A percentile compares a stretch with the other conserved stretches of the same genome.
phyloP scores from a whole-genome alignment of 2,113 vertebrate species.

The Oostethus manadensis region DNA sequence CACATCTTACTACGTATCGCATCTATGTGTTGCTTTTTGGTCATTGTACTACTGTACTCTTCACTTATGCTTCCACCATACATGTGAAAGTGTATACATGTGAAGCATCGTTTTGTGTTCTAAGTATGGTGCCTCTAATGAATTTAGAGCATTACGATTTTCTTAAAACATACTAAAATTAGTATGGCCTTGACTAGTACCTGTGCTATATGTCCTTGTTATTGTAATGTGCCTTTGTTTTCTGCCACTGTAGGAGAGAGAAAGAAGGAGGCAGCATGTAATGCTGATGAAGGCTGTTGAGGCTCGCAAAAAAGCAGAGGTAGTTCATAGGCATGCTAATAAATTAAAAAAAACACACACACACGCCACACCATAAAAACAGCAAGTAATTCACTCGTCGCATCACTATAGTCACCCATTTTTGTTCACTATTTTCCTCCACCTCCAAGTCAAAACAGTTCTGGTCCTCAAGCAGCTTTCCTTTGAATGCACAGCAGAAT shows the following conservation, averaged over 20 bases:
- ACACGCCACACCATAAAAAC: slow-evolving; percentile 46
- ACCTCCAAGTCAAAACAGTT: slow-evolving; percentile 62
- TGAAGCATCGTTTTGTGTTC: slow-evolving; percentile 65
- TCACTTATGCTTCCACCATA: slow-evolving; percentile 65
- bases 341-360: slow-evolving; percentile 38
- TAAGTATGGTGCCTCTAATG: slow-evolving; percentile 67
- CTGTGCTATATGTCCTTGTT: slow-evolving; percentile 39
- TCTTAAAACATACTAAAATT: slow-evolving; percentile 49
- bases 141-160: slow-evolving; percentile 46
- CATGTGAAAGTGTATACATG: slow-evolving; percentile 65
- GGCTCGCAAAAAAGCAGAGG: slow-evolving; percentile 97
- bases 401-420: slow-evolving; percentile 40
- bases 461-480: slow-evolving; percentile 61
- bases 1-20: slow-evolving; percentile 68
- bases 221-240: slow-evolving; percentile 60
- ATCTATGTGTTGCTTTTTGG: slow-evolving; percentile 71
- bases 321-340: slow-evolving; percentile 65
- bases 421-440: slow-evolving; percentile 32
- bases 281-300: slow-evolving; percentile 99
- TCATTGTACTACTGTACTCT: slow-evolving; percentile 64
- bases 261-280: slow-evolving; percentile 93
- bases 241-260: slow-evolving; percentile 87
- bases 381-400: slow-evolving; percentile 41
- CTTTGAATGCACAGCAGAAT: slow-evolving; percentile 62
- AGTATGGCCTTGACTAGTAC: slow-evolving; percentile 33